Base-by-base conservation (phyloP, 1,140 invertebrate genomes). In the Trichonephila clavata region DNA sequence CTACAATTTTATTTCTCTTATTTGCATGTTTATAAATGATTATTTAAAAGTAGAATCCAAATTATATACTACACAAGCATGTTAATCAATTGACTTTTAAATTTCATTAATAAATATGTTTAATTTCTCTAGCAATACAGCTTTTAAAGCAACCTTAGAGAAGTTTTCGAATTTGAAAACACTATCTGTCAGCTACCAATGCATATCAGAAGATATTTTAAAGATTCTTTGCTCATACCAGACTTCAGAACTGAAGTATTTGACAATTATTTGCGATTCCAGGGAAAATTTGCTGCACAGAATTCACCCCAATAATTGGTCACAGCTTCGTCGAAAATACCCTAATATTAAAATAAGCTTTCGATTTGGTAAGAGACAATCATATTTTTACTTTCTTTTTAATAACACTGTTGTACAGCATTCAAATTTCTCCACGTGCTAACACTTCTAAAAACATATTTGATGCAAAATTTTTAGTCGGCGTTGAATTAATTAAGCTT, bases 141-240 rank as follows among this genome's bases (percentile, higher is more conserved):
- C 14, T 0, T 61, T 90, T n/a, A 71, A 60, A 16, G 16, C 27
- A 6, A 24, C 6, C 0, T n/a, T 90, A 2, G n/a, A 61, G 18
- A 80, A 20, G 4, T 81, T 90, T 24, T 14, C 50, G 1, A 59
- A 81, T n/a, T 14, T 90, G 27, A 50, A 63, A 81, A n/a, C 14
- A 13, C 21, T 90, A 14, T 27, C 14, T 0, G 13, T 90, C 68
- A 90, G 77, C 21, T 90, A 90, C 71, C 89, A 90, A n/a, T 90
- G 89, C 71, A 16, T 81, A 14, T 90, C 89, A 6, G 43, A 20
- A 10, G 71, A 90, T 16, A 32, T 90, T 20, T 7, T 90, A 20
- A 24, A 1, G 7, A 59, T 60, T n/a, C 68, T 90, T 4, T 90
- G 71, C 71, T 8, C 10, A 18, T 27, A 13, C 18, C 16, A 27